phyloP scores from a whole-genome alignment of 2,888 invertebrate genomes.

The Pardosa pseudoannulata region DNA sequence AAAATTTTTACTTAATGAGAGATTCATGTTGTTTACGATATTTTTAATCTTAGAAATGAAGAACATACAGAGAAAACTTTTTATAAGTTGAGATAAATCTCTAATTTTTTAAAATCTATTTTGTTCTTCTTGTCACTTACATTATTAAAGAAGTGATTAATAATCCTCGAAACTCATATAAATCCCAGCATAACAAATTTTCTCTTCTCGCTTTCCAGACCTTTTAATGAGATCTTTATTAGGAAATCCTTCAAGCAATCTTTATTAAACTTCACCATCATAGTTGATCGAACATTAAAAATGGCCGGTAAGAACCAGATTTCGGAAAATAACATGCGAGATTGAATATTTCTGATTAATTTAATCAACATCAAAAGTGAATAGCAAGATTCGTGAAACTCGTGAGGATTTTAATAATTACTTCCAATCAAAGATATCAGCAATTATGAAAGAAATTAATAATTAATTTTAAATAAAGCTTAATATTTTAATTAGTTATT shows the following conservation, averaged over 20 bases:
- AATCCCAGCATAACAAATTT: neutral
- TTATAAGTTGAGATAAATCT: neutral
- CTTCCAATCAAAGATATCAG: too few relatives aligned
- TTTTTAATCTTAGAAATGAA: too few relatives aligned
- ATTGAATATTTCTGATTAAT: neutral
- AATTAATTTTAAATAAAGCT: too few relatives aligned
- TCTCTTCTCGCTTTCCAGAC: neutral
- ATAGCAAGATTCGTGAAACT: too few relatives aligned
- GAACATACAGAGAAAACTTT: too few relatives aligned
- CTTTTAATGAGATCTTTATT: neutral
- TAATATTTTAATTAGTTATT: too few relatives aligned
- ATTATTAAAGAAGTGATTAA: neutral
- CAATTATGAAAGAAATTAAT: too few relatives aligned
- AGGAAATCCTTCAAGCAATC: neutral
- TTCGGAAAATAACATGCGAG: neutral
- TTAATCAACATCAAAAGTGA: neutral
- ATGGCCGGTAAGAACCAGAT: constrained; percentile 21
- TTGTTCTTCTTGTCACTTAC: neutral
- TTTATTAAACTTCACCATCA: constrained; percentile 55
- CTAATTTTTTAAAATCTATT: neutral
- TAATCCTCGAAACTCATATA: neutral
- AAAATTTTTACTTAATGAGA: too few relatives aligned
- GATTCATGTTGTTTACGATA: too few relatives aligned
- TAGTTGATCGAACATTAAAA: constrained; percentile 38
- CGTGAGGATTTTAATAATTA: too few relatives aligned